A percentile compares a stretch with the other conserved stretches of the same genome.
These are phyloP conservation scores for Telmatochromis bifrenatus DNA, from an alignment of 2,113 vertebrate species.

Conservation along the genomic window DNA sequence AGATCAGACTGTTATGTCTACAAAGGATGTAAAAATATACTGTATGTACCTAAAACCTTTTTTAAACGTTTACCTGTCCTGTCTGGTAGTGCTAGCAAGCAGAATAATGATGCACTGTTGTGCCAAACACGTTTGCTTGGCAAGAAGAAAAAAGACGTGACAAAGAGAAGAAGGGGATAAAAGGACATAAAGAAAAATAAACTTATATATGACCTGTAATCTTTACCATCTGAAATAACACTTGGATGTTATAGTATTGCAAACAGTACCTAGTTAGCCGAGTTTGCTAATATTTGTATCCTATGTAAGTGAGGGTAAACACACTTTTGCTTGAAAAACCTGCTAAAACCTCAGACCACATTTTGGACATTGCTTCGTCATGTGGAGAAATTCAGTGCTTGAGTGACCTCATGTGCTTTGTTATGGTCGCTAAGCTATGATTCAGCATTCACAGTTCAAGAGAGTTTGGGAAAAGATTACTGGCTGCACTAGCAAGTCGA, in stretches of 20 bases:
- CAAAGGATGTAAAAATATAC: not conserved
- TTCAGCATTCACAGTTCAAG: accelerated
- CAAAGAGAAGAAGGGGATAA: accelerated
- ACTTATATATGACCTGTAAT: not conserved
- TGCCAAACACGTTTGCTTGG: accelerated
- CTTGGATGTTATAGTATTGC: not conserved
- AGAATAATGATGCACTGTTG: not conserved
- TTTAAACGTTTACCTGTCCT: accelerated
- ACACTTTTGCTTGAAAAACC: not conserved
- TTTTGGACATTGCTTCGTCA: not conserved
- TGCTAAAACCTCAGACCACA: not conserved
- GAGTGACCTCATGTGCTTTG: not conserved
- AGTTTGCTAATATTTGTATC: not conserved
- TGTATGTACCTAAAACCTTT: not conserved
- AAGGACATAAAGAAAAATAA: not conserved
- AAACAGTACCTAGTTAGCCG: not conserved
- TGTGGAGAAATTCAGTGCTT: not conserved
- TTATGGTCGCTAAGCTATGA: not conserved
- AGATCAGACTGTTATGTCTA: not conserved
- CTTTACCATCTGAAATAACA: not conserved
- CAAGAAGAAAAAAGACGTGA: not conserved
- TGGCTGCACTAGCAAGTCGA: not conserved
- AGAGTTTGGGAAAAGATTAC: not conserved
- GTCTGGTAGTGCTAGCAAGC: not conserved
- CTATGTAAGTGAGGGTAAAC: not conserved